phyloP scores from a whole-genome alignment of 1,140 invertebrate genomes.

The Drosophila repletoides region DNA sequence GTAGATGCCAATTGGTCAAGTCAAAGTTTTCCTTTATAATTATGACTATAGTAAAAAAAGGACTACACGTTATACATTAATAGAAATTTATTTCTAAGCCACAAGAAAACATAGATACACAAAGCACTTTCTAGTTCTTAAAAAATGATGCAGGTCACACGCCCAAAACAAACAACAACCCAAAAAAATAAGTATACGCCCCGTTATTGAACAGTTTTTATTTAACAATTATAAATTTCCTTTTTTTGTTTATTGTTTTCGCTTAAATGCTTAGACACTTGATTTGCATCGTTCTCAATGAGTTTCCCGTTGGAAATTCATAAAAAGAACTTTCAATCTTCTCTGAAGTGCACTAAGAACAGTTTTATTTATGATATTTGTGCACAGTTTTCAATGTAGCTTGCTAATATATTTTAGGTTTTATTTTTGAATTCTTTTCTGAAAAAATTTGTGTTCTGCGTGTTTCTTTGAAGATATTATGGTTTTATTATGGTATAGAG shows the following conservation, averaged over 20 bases:
- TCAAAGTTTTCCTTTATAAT: neutral
- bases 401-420: conserved; percentile 40
- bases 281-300: conserved; percentile 37
- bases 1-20: conserved; percentile 31
- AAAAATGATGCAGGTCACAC: conserved; percentile 44
- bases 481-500: conserved; percentile 19
- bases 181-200: conserved; percentile 64
- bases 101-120: conserved; percentile 58
- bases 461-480: conserved; percentile 4
- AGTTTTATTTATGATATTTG: conserved; percentile 49
- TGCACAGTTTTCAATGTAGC: conserved; percentile 51
- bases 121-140: conserved; percentile 53
- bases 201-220: conserved; percentile 32
- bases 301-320: conserved; percentile 7
- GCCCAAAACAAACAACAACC: too few relatives aligned
- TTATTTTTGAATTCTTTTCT: conserved; percentile 11
- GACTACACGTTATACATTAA: conserved; percentile 32
- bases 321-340: conserved; percentile 1
- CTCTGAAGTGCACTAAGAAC: conserved; percentile 52
- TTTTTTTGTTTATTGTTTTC: conserved; percentile 43
- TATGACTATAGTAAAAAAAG: conserved; percentile 18
- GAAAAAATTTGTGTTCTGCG: conserved; percentile 3
- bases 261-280: conserved; percentile 60
- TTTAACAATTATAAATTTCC: conserved; percentile 33
- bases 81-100: conserved; percentile 57